Evolutionary conservation across 2,113 vertebrate species (phyloP), one percentile per base, ranked within the genome.

Genomic region (Bos indicus): DNA sequence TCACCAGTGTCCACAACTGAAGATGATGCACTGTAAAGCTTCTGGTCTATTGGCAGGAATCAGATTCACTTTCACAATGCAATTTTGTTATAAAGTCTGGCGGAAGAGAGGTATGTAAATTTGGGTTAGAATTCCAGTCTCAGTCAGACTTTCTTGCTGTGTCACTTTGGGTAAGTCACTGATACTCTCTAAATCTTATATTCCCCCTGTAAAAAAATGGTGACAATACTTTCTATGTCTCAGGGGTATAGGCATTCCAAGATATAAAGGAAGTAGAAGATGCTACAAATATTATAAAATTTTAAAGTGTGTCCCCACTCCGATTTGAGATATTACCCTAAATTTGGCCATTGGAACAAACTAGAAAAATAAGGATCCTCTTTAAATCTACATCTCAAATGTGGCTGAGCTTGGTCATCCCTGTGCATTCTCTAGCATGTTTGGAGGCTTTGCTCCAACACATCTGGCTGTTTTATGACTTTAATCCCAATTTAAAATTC

Each of bases 391-490:
- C 36, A 12, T 81, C 40, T 83, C n/a, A 71, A 90, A 59, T 62
- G 16, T 62, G 77, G 40, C 62, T 90, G 54, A 74, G 7, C 43
- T 36, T 57, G 54, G 60, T 90, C 43, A 85, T 51, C 36, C 43
- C 21, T 23, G 23, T n/a, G 52, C 5, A 60, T 90, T 84, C 59
- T 46, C 33, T 21, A 80, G 36, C 19, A 7, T 67, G 46, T 52
- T 88, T 95, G 14, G 43, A 92, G n/a, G 43, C 48, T 88, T 88
- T 90, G 43, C 23, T 97, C 23, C 23, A 92, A 94, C 92, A 77
- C 84, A 96, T 97, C 82, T 97, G 95, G 40, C 33, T 86, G 33
- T 54, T 96, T 98, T 96, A 90, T 97, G 59, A 94, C 26, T 96
- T 94, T 92, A 83, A 92, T 93, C 7, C 52, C 26, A 83, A 92